Base-by-base conservation (phyloP, 2,797 vertebrate species). In the Cottoperca gobio region DNA sequence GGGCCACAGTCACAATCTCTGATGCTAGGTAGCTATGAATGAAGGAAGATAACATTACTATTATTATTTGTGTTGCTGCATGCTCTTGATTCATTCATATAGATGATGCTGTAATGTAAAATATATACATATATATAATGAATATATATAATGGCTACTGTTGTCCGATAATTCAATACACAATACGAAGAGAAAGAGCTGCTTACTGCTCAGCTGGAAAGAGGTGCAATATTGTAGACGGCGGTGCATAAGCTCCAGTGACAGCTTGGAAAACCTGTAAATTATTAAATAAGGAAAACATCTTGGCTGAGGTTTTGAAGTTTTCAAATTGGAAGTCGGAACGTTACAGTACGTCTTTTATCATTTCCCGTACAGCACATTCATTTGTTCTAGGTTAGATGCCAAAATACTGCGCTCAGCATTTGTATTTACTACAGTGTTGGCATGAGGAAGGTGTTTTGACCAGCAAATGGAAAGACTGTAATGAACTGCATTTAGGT, bases 301-400 rank as follows among this genome's bases (percentile, higher is more conserved):
- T 64, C 13, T 49, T 17, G 16, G 23, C 16, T 39, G 48, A 40
- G 16, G 46, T 39, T 48, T 43, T 64, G 21, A 37, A 35, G 12
- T 63, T 49, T 49, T 49, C n/a, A 17, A 37, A 39, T 50, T 64
- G 6, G 46, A 50, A 26, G 62, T 65, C 16, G 35, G 21, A 49
- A 46, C 49, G 61, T 42, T 13, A 39, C 35, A 23, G 39, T 1
- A 24, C 19, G 7, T 59, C 23, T 46, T 45, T 45, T 13, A 45
- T 24, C 13, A 59, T 0, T 43, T 43, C 42, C 12, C 28, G 19
- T 33, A 16, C 28, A 46, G 42, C 4, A 13, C 0, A 24, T 21
- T 40, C 0, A 26, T 26, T 46, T 33, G 40, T 45, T 61, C n/a
- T 42, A 4, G 42, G 19, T 17, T 0, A 33, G 17, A 2, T 13